Evolutionary conservation across 2,797 vertebrate genomes (phyloP), one percentile per base, ranked within the genome.

Genomic region (Phoeniculus purpureus): DNA sequence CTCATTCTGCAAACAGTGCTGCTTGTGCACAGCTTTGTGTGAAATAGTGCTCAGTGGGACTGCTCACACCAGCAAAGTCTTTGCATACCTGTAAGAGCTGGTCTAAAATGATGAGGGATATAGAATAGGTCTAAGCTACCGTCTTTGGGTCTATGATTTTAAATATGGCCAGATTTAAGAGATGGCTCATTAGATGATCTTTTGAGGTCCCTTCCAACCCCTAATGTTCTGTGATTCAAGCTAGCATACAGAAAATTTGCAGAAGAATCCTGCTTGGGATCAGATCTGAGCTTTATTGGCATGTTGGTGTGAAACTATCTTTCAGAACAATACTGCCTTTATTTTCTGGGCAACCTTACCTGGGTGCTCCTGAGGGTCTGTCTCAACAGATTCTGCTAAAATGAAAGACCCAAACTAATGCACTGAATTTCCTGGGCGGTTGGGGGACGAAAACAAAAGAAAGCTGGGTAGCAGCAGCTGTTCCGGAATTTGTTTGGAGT

Each of bases 261-360:
- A 51, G 60, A 64, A 61, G 78, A 81, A 21, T 55, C 51, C 43
- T 82, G 7, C 7, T 37, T 74, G 71, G 64, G 40, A 37, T 85
- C 74, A 66, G 47, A 27, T 73, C 66, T 70, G 56, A 81, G 32
- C n/a, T 87, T 89, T 31, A 29, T 78, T 72, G 72, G 84, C 21
- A 10, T 54, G 45, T 95, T 89, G 19, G 83, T 93, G 88, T 73
- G 32, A 82, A 83, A 76, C 89, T 80, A 10, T 81, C 89, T 93
- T 72, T 92, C 61, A 40, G 72, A 94, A 67, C n/a, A 31, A 27
- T 51, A 16, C 8, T 19, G 23, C 11, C 11, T 66, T 66, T 56
- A 23, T 47, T 74, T 61, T 17, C 52, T n/a, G 52, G 40, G 18
- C 65, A 51, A 9, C 26, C 17, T 47, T 21, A 51, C 73, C 34